Base-by-base conservation (phyloP, 2,888 invertebrate species). In the Andrena chrysosceles region DNA sequence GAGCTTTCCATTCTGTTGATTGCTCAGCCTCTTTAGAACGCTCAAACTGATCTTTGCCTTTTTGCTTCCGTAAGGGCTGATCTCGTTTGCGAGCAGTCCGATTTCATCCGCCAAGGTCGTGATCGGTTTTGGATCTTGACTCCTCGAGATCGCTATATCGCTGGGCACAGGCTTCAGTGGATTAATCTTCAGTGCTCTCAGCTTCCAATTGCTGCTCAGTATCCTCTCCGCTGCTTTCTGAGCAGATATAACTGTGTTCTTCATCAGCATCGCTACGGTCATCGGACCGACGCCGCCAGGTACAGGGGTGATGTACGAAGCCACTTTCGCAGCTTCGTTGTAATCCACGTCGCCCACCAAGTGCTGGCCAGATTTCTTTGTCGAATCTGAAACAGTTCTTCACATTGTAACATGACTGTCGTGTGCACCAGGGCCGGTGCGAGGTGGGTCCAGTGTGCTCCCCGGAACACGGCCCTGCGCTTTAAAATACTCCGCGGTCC, bases 231-330 rank as follows among this genome's bases (percentile, higher is more conserved):
- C 95, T 71, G 96, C 95, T 67, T 95, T 95, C 89, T 96, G 95
- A 8, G 99, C 98, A 69, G 98, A 97, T 85, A 97, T 95, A 49
- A 99, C 97, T 0, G 99, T 99, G 94, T 99, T 99, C 90, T 96
- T 96, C 98, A 99, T 98, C 48, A 98, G 95, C 99, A 99, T 99
- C 26, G 99, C 99, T 85, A 99, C 99, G 0, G 99, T 99, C 99
- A 99, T 99, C 20, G 99, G 99, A 0, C 99, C 99, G 81, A 99
- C 99, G 83, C 99, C 99, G 75, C 98, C 98, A 13, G 98, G 98
- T 68, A 99, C 99, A 4, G 99, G 99, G 31, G 99, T 99, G 91
- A 99, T 97, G 94, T 96, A 96, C 0, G 97, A 96, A 20, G 99
- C 99, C 82, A 97, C 96, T 88, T 96, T 94, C 87, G 95, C 95